Evolutionary conservation across 2,888 invertebrate species (phyloP), one percentile per base, ranked within the genome.

Genomic region (Idaea biselata): DNA sequence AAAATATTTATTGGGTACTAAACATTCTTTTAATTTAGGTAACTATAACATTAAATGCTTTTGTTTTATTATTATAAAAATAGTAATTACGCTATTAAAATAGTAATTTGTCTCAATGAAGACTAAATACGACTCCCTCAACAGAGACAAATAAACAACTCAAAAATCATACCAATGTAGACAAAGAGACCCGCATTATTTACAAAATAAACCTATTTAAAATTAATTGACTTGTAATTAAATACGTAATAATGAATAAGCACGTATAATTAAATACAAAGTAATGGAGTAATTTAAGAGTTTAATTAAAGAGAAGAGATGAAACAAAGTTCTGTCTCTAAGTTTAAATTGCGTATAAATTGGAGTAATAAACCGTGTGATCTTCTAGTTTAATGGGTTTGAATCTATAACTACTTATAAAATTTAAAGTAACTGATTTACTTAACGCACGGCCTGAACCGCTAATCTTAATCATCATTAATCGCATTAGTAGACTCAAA

Each of bases 271-370:
- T 14, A 44, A 44, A 44, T 44, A 44, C 44, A 11, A 44, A 44
- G 33, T 33, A 7, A 33, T 1, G 33, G 6, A 33, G 11, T 44
- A 7, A 44, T 44, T 44, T 44, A 44, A 14, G 44, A 44, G 44
- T 14, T 44, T 44, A 44, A 44, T 44, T 44, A 14, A 44, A 44
- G 44, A 44, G 44, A 44, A 14, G 44, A 44, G 25, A 25, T 25
- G 25, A 25, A 25, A 44, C 14, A 44, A 44, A 44, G 44, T 44
- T 44, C 44, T 44, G 14, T 44, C 44, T 60, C 55, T 62, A 55
- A 44, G 44, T 44, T 44, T 44, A 14, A 44, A 44, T 44, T 44
- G 44, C 44, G 8, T 44, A 44, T 44, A 44, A 44, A 44, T 44
- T 14, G 2, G 44, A 44, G 14, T 11, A 44, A 2, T 7, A 44